phyloP scores from a whole-genome alignment of 1,140 invertebrate genomes.

The Lordiphosa mommai region DNA sequence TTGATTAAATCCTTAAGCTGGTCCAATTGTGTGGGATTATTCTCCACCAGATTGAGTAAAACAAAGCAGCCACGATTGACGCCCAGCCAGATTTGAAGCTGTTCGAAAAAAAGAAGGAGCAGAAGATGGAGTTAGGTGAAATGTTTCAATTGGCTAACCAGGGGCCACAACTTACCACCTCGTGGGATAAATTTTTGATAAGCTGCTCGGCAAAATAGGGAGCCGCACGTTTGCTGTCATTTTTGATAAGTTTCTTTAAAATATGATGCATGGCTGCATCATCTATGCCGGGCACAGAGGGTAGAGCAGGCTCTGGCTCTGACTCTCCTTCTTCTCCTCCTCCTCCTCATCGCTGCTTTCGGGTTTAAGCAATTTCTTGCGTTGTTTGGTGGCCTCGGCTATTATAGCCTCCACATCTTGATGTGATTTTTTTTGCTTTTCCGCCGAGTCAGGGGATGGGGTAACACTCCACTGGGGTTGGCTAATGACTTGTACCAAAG shows the following conservation, averaged over 20 bases:
- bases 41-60: conserved; percentile 81
- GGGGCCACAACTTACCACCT: conserved; percentile 55
- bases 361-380: conserved; percentile 25
- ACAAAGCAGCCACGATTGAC: conserved; percentile 84
- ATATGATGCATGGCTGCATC: conserved; percentile 89
- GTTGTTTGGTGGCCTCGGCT: conserved; percentile 49
- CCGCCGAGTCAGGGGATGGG: conserved; percentile 32
- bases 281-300: conserved; percentile 83
- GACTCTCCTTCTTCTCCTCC: conserved; percentile 1
- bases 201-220: conserved; percentile 81
- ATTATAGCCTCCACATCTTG: conserved; percentile 66
- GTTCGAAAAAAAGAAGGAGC: conserved; percentile 23
- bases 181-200: conserved; percentile 66
- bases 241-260: conserved; percentile 88
- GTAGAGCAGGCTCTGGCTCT: conserved; percentile 4
- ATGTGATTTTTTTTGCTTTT: conserved; percentile 35
- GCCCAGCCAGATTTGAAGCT: conserved; percentile 81
- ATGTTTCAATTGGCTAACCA: too few species aligned
- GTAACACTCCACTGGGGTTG: conserved; percentile 78
- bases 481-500: conserved; percentile 80
- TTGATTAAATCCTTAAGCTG: too few species aligned
- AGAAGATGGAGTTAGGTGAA: too few species aligned
- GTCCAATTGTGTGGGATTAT: conserved; percentile 51
- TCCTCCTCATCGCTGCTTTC: conserved; percentile 26
- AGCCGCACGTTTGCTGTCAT: conserved; percentile 82